phyloP scores from a whole-genome alignment of 2,113 vertebrate species.

The Falcunculus frontatus region DNA sequence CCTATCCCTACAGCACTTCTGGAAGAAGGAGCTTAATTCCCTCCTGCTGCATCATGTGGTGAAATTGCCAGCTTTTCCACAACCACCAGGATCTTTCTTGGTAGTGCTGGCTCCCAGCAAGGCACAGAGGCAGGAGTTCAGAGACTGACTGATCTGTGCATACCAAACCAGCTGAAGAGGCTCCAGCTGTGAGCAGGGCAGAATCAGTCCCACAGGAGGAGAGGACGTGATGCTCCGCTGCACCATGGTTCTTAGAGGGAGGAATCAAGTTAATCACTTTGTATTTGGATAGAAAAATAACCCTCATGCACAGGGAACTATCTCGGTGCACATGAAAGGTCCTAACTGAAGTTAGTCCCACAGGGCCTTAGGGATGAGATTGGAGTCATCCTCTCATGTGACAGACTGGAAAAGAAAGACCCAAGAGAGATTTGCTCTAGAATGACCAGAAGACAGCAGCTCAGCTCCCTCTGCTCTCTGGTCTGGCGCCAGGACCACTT shows the following conservation, averaged over 20 bases:
- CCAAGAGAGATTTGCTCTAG: not conserved
- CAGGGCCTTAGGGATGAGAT: not conserved
- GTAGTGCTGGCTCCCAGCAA: not conserved
- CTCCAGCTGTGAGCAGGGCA: not conserved
- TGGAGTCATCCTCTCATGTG: not conserved
- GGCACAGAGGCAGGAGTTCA: not conserved
- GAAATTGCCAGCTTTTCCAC: not conserved
- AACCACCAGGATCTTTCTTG: not conserved
- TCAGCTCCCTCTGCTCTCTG: not conserved
- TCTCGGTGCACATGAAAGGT: not conserved
- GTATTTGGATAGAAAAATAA: not conserved
- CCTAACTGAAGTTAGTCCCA: not conserved
- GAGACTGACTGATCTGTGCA: not conserved
- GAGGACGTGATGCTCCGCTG: not conserved
- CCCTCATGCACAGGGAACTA: not conserved
- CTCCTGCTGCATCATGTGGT: not conserved
- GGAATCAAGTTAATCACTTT: not conserved
- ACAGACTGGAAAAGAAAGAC: not conserved
- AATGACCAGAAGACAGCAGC: not conserved
- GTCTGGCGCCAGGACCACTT: not conserved
- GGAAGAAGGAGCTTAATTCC: not conserved
- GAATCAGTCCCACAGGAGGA: not conserved
- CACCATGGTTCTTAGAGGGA: accelerated
- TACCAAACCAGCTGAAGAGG: not conserved
- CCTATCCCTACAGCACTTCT: not conserved